Conservation (phyloP, 64 coral and sea anemone genomes). For the Actinia equina region DNA sequence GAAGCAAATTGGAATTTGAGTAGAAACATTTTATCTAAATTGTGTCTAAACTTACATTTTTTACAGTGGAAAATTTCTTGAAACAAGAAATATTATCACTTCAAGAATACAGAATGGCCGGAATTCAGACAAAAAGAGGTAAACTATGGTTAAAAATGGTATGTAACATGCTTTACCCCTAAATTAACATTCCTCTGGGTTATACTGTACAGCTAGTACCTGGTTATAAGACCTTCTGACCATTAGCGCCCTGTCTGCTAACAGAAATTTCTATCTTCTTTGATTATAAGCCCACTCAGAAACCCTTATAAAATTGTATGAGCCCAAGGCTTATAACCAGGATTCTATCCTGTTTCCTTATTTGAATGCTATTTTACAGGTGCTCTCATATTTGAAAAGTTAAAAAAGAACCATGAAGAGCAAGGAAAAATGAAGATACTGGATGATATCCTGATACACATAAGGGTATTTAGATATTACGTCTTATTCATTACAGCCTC, state of each 20-base stretch:
- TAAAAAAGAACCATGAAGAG: constrained; percentile 69
- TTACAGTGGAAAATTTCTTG: constrained; percentile 75
- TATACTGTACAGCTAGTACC: too few relatives aligned
- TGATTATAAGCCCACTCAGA: too few relatives aligned
- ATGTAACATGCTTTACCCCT: neutral
- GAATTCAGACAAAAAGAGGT: constrained; percentile 81
- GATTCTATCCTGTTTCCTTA: neutral
- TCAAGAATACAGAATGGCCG: constrained; percentile 82
- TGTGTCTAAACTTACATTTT: neutral
- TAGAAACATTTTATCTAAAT: neutral
- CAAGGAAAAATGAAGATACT: constrained; percentile 64
- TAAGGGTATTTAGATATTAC: constrained; percentile 34
- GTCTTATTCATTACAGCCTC: too few relatives aligned
- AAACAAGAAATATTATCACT: constrained; percentile 73
- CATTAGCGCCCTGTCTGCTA: too few relatives aligned
- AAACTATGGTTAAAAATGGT: neutral
- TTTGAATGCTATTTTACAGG: constrained; percentile 10
- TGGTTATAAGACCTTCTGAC: too few relatives aligned
- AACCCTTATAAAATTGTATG: too few relatives aligned
- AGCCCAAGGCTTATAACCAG: too few relatives aligned
- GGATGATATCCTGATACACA: constrained; percentile 74
- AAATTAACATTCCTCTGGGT: too few relatives aligned
- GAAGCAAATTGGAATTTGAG: too few relatives aligned
- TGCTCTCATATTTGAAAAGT: constrained; percentile 69
- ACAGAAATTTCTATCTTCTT: too few relatives aligned